Evolutionary conservation across 2,888 invertebrate species (phyloP).

Genomic region (Tetrapedia diversipes): DNA sequence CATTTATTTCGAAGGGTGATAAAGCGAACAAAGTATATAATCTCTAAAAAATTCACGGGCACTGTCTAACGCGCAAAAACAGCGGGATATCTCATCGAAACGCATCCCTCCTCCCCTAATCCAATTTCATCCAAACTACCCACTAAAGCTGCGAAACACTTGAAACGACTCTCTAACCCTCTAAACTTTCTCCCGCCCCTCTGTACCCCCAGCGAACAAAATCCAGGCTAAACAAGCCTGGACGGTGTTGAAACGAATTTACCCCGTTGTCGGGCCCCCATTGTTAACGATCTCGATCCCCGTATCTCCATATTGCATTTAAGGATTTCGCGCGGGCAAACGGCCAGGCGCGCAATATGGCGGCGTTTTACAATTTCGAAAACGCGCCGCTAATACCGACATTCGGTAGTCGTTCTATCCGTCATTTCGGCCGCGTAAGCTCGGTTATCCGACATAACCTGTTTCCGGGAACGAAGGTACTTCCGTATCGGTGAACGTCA

Average conservation of each 20-base stretch:
- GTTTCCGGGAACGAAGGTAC: slow-evolving; percentile 62
- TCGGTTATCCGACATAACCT: slow-evolving; percentile 50
- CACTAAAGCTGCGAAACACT: no score
- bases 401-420: slow-evolving; percentile 45
- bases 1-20: no score
- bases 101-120: no score
- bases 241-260: neutral
- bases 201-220: neutral
- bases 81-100: no score
- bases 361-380: slow-evolving; percentile 54
- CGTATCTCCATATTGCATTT: slow-evolving; percentile 48
- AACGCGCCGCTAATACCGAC: slow-evolving; percentile 50
- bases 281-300: slow-evolving; percentile 39
- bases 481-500: slow-evolving; percentile 66
- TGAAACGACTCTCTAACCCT: no score
- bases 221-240: neutral
- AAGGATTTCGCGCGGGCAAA: slow-evolving; percentile 48
- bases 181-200: neutral
- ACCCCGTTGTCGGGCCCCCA: neutral
- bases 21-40: no score
- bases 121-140: no score
- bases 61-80: no score
- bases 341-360: slow-evolving; percentile 10
- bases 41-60: no score
- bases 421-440: slow-evolving; percentile 48